Evolutionary conservation across 1,140 invertebrate genomes (phyloP).

Genomic region (Drosophila lowei): DNA sequence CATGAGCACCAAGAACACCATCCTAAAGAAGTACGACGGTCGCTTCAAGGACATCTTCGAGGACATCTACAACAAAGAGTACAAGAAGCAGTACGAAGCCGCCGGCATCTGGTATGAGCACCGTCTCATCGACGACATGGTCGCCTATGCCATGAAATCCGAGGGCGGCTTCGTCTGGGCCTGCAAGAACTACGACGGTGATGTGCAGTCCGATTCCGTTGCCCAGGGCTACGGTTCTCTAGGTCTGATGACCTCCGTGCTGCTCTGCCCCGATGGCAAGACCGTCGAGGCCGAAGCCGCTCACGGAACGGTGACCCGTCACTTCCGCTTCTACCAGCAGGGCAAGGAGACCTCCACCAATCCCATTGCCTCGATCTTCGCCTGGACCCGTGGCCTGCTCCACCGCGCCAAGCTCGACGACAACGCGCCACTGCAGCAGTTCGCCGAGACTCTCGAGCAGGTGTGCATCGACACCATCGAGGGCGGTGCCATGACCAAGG

Average conservation of each 20-base stretch:
- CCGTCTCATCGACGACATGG: slow-evolving; percentile 99
- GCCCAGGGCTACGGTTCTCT: slow-evolving; percentile 97
- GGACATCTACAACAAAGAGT: slow-evolving; percentile 96
- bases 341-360: slow-evolving; percentile 99
- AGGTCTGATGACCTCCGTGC: slow-evolving; percentile 97
- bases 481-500: slow-evolving; percentile 98
- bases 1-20: slow-evolving; percentile 99
- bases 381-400: slow-evolving; percentile 96
- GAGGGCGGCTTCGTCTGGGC: slow-evolving; percentile 99
- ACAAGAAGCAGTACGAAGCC: slow-evolving; percentile 93
- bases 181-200: slow-evolving; percentile 99
- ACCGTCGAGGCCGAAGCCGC: slow-evolving; percentile 99
- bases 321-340: slow-evolving; percentile 96
- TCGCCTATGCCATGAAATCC: slow-evolving; percentile 98
- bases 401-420: slow-evolving; percentile 97
- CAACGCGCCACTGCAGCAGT: slow-evolving; percentile 90
- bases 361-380: slow-evolving; percentile 99
- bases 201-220: slow-evolving; percentile 98
- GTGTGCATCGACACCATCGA: slow-evolving; percentile 98
- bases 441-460: slow-evolving; percentile 92
- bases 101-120: slow-evolving; percentile 98
- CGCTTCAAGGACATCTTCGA: slow-evolving; percentile 99
- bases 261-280: slow-evolving; percentile 97
- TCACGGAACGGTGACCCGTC: slow-evolving; percentile 98
- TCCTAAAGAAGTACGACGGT: slow-evolving; percentile 99